Percentiles rank a stretch among this genome's conserved stretches.
Evolutionary conservation across 2,797 vertebrate genomes (phyloP).

Genomic region (Gallirallus australis): DNA sequence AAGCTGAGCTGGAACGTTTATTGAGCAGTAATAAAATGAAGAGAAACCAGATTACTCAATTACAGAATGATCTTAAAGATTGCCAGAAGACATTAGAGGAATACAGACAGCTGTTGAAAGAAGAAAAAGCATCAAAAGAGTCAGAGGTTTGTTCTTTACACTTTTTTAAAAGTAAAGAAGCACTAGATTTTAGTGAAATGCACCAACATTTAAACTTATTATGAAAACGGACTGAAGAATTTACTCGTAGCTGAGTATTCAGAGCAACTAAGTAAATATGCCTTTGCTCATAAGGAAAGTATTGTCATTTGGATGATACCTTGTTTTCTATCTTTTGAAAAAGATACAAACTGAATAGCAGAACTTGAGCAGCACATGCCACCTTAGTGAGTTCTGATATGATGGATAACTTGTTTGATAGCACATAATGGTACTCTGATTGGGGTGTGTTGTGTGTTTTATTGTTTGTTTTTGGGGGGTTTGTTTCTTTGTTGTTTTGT

Average conservation of each 20-base stretch:
- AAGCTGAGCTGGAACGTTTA: constrained; percentile 88
- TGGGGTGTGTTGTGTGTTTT: too few species aligned
- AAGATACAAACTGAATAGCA: neutral
- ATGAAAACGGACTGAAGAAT: neutral
- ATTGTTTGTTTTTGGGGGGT: too few species aligned
- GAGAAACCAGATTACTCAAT: constrained; percentile 84
- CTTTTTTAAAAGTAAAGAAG: neutral
- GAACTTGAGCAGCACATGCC: neutral
- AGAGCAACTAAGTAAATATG: neutral
- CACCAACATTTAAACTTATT: neutral
- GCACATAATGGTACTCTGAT: neutral
- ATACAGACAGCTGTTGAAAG: constrained; percentile 80
- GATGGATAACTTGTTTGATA: neutral
- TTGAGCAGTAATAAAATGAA: constrained; percentile 89
- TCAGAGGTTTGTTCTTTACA: constrained; percentile 73
- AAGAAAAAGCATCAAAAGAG: constrained; percentile 69
- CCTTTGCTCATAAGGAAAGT: neutral
- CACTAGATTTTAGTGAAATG: neutral
- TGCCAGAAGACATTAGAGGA: constrained; percentile 74
- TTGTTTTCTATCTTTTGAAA: neutral
- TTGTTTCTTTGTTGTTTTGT: too few species aligned
- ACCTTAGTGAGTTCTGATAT: neutral
- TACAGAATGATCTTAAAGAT: constrained; percentile 84
- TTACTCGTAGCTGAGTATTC: neutral
- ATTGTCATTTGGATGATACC: neutral